These are phyloP conservation scores for Eupithecia dodoneata DNA, from an alignment of 2,888 invertebrate genomes.

Conservation along the genomic window DNA sequence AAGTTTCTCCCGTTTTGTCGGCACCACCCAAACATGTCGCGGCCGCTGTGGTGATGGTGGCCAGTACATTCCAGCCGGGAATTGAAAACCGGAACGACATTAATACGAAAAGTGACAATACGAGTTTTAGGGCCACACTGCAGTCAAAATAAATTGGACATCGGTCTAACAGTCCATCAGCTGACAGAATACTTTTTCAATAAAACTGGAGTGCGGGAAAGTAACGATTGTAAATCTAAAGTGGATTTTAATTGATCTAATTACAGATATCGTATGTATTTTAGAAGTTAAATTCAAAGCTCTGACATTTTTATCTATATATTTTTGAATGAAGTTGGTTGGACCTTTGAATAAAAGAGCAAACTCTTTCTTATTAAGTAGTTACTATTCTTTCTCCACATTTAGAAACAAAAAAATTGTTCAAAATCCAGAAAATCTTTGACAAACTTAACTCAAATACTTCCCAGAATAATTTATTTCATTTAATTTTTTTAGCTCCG, in stretches of 20 bases:
- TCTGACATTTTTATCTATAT: neutral
- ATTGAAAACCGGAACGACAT: conserved; percentile 46
- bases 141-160: conserved; percentile 46
- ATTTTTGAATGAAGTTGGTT: too few relatives aligned
- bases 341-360: too few relatives aligned
- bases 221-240: neutral
- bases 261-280: neutral
- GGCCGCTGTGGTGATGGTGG: conserved; percentile 51
- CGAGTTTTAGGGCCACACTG: conserved; percentile 43
- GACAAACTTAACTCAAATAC: neutral
- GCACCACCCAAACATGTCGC: conserved; percentile 73
- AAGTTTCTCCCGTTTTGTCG: conserved; percentile 72
- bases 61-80: conserved; percentile 44
- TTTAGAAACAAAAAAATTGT: too few relatives aligned
- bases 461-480: neutral
- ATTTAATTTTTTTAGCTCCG: neutral
- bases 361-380: too few relatives aligned
- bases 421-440: neutral
- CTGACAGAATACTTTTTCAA: conserved; percentile 40
- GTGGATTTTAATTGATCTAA: neutral
- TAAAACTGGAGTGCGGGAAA: conserved; percentile 16
- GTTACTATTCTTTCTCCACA: too few relatives aligned
- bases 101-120: conserved; percentile 47
- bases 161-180: conserved; percentile 39
- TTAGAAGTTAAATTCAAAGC: neutral